Conservation (phyloP, 2,113 vertebrate genomes). For the Lepus americanus region DNA sequence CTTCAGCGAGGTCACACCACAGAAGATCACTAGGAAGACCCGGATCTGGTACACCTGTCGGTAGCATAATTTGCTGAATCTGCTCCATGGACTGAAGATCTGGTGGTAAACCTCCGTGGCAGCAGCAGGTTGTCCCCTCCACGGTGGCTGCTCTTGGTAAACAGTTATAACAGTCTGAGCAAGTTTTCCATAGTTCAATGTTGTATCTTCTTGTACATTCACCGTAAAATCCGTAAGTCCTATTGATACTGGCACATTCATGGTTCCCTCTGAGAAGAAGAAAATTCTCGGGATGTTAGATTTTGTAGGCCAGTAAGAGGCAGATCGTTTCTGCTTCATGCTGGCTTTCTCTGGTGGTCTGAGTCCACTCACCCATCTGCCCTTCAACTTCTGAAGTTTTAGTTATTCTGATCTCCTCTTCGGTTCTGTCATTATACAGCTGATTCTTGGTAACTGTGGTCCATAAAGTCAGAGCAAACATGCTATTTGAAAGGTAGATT, state of each 20-base stretch:
- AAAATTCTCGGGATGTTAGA: no score
- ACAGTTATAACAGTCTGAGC: conserved; percentile 99
- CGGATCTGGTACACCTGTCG: conserved; percentile 98
- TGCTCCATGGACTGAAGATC: conserved; percentile 99
- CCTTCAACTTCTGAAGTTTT: background rate
- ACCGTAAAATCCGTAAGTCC: no score
- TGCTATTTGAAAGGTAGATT: no score
- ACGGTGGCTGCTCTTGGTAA: conserved; percentile 99
- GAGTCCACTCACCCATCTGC: background rate
- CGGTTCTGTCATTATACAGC: background rate
- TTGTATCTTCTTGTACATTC: conserved; percentile 97
- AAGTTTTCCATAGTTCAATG: conserved; percentile 99
- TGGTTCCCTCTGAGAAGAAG: no score
- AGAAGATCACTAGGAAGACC: conserved; percentile 97
- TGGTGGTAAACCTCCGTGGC: conserved; percentile 98
- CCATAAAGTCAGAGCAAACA: background rate
- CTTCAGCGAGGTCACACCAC: conserved; percentile 99
- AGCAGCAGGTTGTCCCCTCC: conserved; percentile 99
- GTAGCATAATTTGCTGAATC: conserved; percentile 98
- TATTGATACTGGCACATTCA: no score
- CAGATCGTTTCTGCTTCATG: background rate
- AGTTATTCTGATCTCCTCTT: conserved; percentile 30
- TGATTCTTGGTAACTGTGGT: background rate
- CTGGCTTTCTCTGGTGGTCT: background rate
- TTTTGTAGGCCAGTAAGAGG: no score